Evolutionary conservation across 2,888 invertebrate genomes (phyloP).

Genomic region (Steinernema carpocapsae): DNA sequence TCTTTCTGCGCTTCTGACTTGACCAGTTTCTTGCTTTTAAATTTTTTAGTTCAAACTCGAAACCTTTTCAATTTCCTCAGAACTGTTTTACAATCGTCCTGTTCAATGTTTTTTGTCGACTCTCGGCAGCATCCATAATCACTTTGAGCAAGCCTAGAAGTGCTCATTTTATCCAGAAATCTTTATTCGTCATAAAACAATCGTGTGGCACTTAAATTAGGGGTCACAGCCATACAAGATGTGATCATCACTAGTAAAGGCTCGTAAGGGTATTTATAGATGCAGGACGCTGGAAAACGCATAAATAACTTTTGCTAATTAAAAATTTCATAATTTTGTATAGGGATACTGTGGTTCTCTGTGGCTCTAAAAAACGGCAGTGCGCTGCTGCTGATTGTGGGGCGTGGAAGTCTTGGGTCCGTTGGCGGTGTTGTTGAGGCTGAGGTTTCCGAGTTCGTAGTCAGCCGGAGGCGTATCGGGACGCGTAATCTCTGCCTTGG

Average conservation of each 20-base stretch:
- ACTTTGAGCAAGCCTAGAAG: not conserved
- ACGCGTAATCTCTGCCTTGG: constrained; percentile 46
- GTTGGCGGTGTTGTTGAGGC: constrained; percentile 17
- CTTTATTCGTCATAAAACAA: not conserved
- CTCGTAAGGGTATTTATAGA: not conserved
- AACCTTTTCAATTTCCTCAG: not conserved
- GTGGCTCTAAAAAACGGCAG: constrained; percentile 11
- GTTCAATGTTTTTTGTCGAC: not conserved
- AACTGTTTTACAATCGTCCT: not conserved
- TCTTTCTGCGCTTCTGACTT: not conserved
- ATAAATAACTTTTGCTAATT: not conserved
- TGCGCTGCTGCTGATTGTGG: constrained; percentile 24
- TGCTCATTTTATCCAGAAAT: not conserved
- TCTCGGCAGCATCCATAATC: not conserved
- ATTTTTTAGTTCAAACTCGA: too few relatives aligned
- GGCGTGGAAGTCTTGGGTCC: constrained; percentile 11
- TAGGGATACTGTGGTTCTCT: not conserved
- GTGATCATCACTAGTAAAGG: not conserved
- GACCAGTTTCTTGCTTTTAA: too few relatives aligned
- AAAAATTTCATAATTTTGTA: not conserved
- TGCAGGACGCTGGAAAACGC: not conserved
- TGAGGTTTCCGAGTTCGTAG: constrained; percentile 50
- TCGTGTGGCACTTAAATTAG: constrained; percentile 16
- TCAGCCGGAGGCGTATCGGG: constrained; percentile 67
- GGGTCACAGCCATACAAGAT: not conserved